Evolutionary conservation across 1,140 invertebrate species (phyloP).

Genomic region (Drosophila seguyi): DNA sequence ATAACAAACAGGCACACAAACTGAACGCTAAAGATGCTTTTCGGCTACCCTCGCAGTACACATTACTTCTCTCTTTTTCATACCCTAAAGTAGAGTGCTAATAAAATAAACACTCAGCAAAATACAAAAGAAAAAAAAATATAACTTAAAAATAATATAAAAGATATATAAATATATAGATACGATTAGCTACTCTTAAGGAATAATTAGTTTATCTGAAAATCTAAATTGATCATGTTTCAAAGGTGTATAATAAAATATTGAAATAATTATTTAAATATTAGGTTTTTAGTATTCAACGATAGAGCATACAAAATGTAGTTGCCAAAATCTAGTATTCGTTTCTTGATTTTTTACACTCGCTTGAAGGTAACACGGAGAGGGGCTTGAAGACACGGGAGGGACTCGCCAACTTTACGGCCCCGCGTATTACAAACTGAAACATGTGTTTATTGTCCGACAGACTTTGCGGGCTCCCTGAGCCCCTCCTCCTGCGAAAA

Average conservation of each 20-base stretch:
- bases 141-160: not conserved
- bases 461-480: conserved; percentile 26
- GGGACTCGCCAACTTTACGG: conserved; percentile 64
- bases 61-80: conserved; percentile 10
- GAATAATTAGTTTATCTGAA: not conserved
- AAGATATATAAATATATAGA: not conserved
- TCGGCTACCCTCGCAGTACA: conserved; percentile 63
- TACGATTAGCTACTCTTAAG: not conserved
- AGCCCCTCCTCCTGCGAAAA: conserved; percentile 21
- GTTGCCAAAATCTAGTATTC: not conserved
- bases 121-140: not conserved
- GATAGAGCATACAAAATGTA: conserved; percentile 6
- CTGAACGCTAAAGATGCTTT: conserved; percentile 60
- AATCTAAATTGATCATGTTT: not conserved
- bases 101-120: conserved; percentile 6
- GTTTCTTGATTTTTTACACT: conserved; percentile 2
- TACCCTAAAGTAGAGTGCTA: not conserved
- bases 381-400: not conserved
- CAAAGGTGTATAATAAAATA: not conserved
- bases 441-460: conserved; percentile 80
- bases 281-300: not conserved
- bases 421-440: conserved; percentile 77
- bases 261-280: not conserved
- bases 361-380: conserved; percentile 8
- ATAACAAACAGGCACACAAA: conserved; percentile 47